Evolutionary conservation across 2,113 vertebrate species (phyloP), one percentile per base, ranked within the genome.

Genomic region (Ondatra zibethicus): DNA sequence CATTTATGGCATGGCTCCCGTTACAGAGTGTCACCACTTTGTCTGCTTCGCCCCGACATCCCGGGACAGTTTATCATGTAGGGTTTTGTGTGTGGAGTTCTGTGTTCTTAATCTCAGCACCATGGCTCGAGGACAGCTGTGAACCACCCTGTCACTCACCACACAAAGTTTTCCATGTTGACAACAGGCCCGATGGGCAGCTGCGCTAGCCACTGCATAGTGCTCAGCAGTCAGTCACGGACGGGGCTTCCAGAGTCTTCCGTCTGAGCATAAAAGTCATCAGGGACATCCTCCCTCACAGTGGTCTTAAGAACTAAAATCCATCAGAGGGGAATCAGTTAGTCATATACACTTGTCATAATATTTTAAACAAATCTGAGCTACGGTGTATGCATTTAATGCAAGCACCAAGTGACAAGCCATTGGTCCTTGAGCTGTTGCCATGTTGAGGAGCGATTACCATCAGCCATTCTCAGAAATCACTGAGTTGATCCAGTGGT

Each of bases 271-370:
- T 23, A 9, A 81, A 39, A 66, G 39, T 23, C 6, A 2, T 36
- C 42, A 31, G 39, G 14, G 77, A 9, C 63, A 68, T 52, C 52
- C 23, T 73, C n/a, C 73, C 45, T 84, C 33, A 39, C 25, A 82
- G 45, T 65, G 9, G 50, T 25, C 94, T 86, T 27, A 61, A 39
- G 36, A 33, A 81, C 14, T 61, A 55, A 91, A 91, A 65, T 88
- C n/a, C 11, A 21, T 17, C 68, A 93, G 29, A 58, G 33, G 76
- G 68, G 58, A 52, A 93, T 61, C 91, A 77, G n/a, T 88, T 82
- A 63, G 50, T 88, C 61, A 36, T 19, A 87, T 86, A 16, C 7
- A 36, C 55, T 81, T 97, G 93, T 95, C 77, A 91, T 73, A 91
- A 88, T 92, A 86, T 77, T 90, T 89, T 73, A 93, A 90, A 63